phyloP scores from a whole-genome alignment of 2,113 vertebrate genomes.

The Limanda limanda region DNA sequence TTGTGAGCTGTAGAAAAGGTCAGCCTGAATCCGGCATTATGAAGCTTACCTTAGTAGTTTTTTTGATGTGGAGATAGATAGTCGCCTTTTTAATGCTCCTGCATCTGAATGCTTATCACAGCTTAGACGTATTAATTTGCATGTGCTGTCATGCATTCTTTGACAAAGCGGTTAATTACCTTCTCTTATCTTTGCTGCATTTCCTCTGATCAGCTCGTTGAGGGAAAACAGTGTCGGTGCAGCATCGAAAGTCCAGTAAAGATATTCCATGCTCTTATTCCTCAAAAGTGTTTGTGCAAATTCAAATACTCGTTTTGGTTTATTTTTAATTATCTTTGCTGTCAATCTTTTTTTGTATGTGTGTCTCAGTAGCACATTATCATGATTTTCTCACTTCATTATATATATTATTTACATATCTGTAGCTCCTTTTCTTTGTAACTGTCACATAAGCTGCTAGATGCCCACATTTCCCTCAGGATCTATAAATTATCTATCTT shows the following conservation, averaged over 20 bases:
- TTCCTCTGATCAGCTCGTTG: conserved; percentile 24
- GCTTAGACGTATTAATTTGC: conserved; percentile 30
- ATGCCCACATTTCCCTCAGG: too few species aligned
- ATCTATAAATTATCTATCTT: too few species aligned
- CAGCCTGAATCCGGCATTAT: not conserved
- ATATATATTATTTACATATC: too few species aligned
- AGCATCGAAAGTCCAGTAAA: not conserved
- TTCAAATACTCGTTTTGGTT: not conserved
- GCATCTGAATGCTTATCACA: conserved; percentile 36
- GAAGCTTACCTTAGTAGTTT: not conserved
- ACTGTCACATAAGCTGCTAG: too few species aligned
- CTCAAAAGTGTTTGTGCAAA: conserved; percentile 14
- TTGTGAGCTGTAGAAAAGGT: not conserved
- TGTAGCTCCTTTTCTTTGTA: too few species aligned
- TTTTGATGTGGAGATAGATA: not conserved
- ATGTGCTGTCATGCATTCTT: conserved; percentile 41
- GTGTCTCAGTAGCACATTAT: not conserved
- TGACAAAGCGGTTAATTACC: conserved; percentile 43
- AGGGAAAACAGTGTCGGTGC: not conserved
- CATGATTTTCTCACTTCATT: too few species aligned
- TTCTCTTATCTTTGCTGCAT: conserved; percentile 50
- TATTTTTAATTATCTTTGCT: conserved; percentile 4
- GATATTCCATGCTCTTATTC: not conserved
- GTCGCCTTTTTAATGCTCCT: conserved; percentile 14
- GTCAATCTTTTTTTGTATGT: too few species aligned